Percentiles rank a stretch among this genome's conserved stretches.
These are phyloP conservation scores for Apaloderma vittatum DNA, from an alignment of 2,113 vertebrate species.

Conservation along the genomic window DNA sequence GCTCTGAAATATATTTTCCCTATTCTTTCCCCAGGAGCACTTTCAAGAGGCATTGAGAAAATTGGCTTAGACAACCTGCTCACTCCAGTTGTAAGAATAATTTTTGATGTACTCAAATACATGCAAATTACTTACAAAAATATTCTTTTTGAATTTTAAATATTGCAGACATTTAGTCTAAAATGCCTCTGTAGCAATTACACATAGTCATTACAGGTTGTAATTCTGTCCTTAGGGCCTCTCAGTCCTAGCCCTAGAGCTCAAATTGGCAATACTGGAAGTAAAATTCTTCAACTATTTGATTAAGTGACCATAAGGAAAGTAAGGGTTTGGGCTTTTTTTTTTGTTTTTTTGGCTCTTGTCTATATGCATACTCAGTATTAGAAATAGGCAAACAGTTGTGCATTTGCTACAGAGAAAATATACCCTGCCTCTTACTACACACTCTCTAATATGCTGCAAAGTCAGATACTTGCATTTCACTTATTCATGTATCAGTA, in stretches of 20 bases:
- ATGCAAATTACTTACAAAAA: conserved; percentile 9
- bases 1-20: background rate
- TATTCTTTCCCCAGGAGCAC: background rate
- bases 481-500: background rate
- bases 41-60: conserved; percentile 20
- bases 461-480: background rate
- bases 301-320: background rate
- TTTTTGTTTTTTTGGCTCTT: background rate
- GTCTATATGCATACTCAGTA: background rate
- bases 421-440: background rate
- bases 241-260: background rate
- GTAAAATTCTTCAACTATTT: background rate
- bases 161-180: background rate
- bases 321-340: background rate
- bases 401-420: background rate
- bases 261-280: background rate
- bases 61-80: background rate
- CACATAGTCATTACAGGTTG: background rate
- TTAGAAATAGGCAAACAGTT: background rate
- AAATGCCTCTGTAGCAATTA: background rate
- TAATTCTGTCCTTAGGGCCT: background rate
- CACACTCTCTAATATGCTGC: background rate
- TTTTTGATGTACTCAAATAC: background rate
- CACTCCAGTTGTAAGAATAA: background rate
- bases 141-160: background rate